A percentile compares a stretch with the other conserved stretches of the same genome.
Conservation (phyloP, 2,888 invertebrate species). For the Thysanoteuthis rhombus region DNA sequence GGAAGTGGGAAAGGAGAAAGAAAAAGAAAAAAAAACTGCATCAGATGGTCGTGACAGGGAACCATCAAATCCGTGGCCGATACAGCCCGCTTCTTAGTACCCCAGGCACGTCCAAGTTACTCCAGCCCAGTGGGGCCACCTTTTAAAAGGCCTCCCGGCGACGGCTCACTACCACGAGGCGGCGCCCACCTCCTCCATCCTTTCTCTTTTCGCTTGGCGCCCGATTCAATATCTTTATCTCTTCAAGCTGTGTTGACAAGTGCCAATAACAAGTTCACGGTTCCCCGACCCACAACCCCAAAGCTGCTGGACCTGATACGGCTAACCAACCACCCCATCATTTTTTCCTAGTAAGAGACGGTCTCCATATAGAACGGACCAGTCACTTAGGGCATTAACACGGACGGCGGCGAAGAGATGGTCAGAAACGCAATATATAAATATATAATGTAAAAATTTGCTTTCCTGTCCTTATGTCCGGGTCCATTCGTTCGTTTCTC, state of each 20-base stretch:
- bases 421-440: neutral
- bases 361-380: neutral
- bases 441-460: neutral
- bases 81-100: neutral
- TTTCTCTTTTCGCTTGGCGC: constrained; percentile 12
- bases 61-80: neutral
- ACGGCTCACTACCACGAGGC: neutral
- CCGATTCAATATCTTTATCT: constrained; percentile 12
- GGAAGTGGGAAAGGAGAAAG: neutral
- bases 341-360: neutral
- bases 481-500: neutral
- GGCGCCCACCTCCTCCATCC: neutral
- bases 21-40: neutral
- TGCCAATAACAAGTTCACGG: constrained; percentile 12
- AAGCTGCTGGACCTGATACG: neutral
- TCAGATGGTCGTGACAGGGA: constrained; percentile 12
- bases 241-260: constrained; percentile 12
- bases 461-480: neutral
- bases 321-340: neutral
- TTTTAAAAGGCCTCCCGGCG: constrained; percentile 12
- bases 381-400: constrained; percentile 12
- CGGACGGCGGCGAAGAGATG: neutral
- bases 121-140: neutral
- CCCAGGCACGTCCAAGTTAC: neutral
- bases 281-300: neutral